Percentiles rank a stretch among this genome's conserved stretches.
Evolutionary conservation across 2,797 vertebrate species (phyloP).

Genomic region (Semotilus atromaculatus): DNA sequence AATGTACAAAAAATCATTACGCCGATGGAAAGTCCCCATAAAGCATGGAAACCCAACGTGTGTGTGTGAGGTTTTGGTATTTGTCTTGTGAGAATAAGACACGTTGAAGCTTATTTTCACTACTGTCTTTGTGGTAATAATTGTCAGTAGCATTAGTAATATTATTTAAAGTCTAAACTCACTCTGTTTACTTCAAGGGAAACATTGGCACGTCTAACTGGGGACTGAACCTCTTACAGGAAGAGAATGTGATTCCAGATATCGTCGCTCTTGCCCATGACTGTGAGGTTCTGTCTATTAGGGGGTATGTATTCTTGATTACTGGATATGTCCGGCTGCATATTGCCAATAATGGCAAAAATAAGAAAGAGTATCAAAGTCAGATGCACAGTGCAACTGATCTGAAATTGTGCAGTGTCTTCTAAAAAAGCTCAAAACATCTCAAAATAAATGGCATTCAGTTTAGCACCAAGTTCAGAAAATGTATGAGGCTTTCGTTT

Average conservation of each 20-base stretch:
- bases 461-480: neutral
- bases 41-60: neutral
- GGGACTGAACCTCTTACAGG: slow-evolving; percentile 97
- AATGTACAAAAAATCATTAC: neutral
- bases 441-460: neutral
- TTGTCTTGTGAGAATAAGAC: neutral
- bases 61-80: neutral
- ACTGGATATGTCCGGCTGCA: neutral
- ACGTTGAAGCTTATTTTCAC: neutral
- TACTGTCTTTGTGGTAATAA: neutral
- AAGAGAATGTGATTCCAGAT: slow-evolving; percentile 97
- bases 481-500: neutral
- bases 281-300: slow-evolving; percentile 94
- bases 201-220: slow-evolving; percentile 98
- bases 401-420: neutral
- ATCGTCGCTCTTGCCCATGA: slow-evolving; percentile 91
- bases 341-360: neutral
- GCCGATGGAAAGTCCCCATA: neutral
- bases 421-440: neutral
- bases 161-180: neutral
- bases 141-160: neutral
- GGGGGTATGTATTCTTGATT: slow-evolving; percentile 83
- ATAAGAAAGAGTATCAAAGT: neutral
- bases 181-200: slow-evolving; percentile 77
- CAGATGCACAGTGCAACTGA: neutral